Percentiles rank a stretch among this genome's conserved stretches.
These are phyloP conservation scores for Myripristis murdjan DNA, from an alignment of 2,797 vertebrate genomes.

Conservation along the genomic window DNA sequence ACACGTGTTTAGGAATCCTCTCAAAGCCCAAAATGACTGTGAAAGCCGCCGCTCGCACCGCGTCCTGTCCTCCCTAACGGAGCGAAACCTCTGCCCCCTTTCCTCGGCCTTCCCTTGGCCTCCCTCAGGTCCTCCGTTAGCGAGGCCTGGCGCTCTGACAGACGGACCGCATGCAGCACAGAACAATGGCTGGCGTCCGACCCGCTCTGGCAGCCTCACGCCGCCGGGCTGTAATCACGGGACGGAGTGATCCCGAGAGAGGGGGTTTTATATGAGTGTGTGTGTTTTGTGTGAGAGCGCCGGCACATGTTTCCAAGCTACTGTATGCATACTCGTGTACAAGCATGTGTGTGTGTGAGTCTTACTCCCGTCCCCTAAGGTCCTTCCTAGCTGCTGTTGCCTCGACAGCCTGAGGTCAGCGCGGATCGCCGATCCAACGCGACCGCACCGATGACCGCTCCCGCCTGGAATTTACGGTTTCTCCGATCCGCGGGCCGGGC, in stretches of 20 bases:
- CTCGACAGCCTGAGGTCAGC: slow-evolving; percentile 30
- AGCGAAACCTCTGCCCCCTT: background rate
- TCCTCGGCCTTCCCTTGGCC: background rate
- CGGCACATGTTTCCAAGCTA: slow-evolving; percentile 20
- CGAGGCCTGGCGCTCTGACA: slow-evolving; percentile 38
- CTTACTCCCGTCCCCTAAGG: slow-evolving; percentile 17
- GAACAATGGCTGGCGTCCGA: slow-evolving; percentile 69
- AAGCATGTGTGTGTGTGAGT: background rate
- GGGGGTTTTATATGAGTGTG: background rate
- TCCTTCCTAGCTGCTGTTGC: slow-evolving; percentile 21
- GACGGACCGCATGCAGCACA: slow-evolving; percentile 41
- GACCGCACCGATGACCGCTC: slow-evolving; percentile 6
- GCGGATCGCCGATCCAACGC: background rate
- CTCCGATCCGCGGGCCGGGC: slow-evolving; percentile 2
- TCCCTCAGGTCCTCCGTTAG: slow-evolving; percentile 43
- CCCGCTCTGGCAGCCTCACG: slow-evolving; percentile 34
- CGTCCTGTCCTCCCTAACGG: slow-evolving; percentile 1
- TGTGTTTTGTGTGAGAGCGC: background rate
- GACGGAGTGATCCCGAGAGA: slow-evolving; percentile 36
- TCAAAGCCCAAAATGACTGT: slow-evolving; percentile 43
- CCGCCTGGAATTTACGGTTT: slow-evolving; percentile 15
- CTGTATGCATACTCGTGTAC: slow-evolving; percentile 24
- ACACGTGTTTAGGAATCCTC: slow-evolving; percentile 48
- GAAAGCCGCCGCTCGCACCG: too few species aligned
- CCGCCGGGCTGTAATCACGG: slow-evolving; percentile 46